A percentile compares a stretch with the other conserved stretches of the same genome.
phyloP scores from a whole-genome alignment of 2,888 invertebrate species.

The Pachliopta kotzebuea region DNA sequence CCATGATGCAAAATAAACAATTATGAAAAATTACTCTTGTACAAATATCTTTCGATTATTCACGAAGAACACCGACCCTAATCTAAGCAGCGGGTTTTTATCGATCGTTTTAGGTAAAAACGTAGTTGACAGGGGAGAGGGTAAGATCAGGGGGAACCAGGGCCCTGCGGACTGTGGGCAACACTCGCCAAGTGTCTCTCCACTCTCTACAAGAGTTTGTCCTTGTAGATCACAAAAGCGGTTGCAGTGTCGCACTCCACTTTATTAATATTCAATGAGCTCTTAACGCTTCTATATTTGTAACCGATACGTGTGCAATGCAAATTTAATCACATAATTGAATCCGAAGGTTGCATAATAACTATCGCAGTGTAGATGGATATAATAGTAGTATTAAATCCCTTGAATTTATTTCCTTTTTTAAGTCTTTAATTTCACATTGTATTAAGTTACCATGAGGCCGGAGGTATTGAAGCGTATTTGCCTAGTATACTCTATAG shows the following conservation, averaged over 20 bases:
- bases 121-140: slow-evolving; percentile 46
- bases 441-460: too few relatives aligned
- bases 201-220: slow-evolving; percentile 36
- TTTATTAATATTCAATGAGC: slow-evolving; percentile 35
- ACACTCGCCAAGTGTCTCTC: slow-evolving; percentile 36
- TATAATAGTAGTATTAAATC: not conserved
- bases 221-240: slow-evolving; percentile 42
- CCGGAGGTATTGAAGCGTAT: too few relatives aligned
- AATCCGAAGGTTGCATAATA: slow-evolving; percentile 11
- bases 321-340: slow-evolving; percentile 29
- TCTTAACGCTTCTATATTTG: slow-evolving; percentile 29
- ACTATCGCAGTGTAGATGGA: not conserved
- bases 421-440: too few relatives aligned
- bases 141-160: slow-evolving; percentile 39
- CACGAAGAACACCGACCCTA: not conserved
- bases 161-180: slow-evolving; percentile 43
- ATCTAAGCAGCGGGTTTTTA: slow-evolving; percentile 44
- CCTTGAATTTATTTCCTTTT: too few relatives aligned
- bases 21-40: too few relatives aligned
- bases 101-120: slow-evolving; percentile 50
- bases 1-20: too few relatives aligned
- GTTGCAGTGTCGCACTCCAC: slow-evolving; percentile 39
- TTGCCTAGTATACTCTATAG: too few relatives aligned
- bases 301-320: slow-evolving; percentile 21
- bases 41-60: too few relatives aligned